A percentile compares a stretch with the other conserved stretches of the same genome.
Evolutionary conservation across 2,888 invertebrate species (phyloP).

Genomic region (Diachrysia chrysitis): DNA sequence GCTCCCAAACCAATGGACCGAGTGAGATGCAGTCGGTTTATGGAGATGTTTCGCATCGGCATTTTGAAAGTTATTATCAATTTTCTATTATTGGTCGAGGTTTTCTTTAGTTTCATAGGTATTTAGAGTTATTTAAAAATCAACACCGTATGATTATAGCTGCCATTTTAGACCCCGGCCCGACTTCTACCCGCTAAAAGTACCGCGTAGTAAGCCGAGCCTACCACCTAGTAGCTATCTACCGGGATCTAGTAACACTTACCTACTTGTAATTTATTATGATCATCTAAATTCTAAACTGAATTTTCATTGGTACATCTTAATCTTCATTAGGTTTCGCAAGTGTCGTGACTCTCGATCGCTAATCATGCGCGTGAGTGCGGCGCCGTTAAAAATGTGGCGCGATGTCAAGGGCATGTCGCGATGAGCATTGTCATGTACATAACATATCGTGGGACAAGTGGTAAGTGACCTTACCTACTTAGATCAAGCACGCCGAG

Average conservation of each 20-base stretch:
- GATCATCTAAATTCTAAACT: slow-evolving; percentile 34
- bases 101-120: too few relatives aligned
- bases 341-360: slow-evolving; percentile 77
- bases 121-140: too few relatives aligned
- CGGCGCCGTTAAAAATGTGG: slow-evolving; percentile 67
- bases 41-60: too few relatives aligned
- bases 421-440: slow-evolving; percentile 54
- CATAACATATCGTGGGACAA: slow-evolving; percentile 55
- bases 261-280: neutral
- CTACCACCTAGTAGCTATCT: too few relatives aligned
- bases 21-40: too few relatives aligned
- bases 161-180: too few relatives aligned
- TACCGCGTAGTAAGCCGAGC: too few relatives aligned
- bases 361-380: slow-evolving; percentile 68
- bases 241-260: neutral
- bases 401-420: slow-evolving; percentile 60
- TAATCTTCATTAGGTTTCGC: slow-evolving; percentile 64
- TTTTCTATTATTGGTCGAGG: too few relatives aligned
- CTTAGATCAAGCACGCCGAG: neutral
- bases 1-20: too few relatives aligned
- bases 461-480: slow-evolving; percentile 48
- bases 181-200: too few relatives aligned
- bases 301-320: slow-evolving; percentile 43
- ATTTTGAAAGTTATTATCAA: too few relatives aligned
- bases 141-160: too few relatives aligned